These are phyloP conservation scores for Ficedula albicollis DNA, from an alignment of 2,797 vertebrate genomes.

Conservation along the genomic window DNA sequence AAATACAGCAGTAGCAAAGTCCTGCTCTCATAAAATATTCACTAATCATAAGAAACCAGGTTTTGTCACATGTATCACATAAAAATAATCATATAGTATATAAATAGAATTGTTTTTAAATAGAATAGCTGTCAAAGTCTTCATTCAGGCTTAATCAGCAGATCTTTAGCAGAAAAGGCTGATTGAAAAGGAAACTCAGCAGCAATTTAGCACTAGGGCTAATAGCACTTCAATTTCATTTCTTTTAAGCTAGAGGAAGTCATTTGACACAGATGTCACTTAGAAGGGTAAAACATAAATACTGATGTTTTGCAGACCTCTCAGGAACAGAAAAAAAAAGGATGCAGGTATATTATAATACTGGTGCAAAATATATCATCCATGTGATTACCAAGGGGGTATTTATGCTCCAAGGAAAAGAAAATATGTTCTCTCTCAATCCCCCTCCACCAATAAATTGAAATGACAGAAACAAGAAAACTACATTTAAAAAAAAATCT, in stretches of 20 bases:
- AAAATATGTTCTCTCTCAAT: not conserved
- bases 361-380: not conserved
- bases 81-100: conserved; percentile 35
- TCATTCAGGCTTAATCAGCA: conserved; percentile 35
- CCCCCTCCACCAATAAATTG: fast-evolving
- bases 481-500: not conserved
- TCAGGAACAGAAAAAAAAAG: not conserved
- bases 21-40: not conserved
- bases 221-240: conserved; percentile 54
- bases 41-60: not conserved
- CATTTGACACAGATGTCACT: conserved; percentile 16
- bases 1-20: not conserved
- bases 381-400: not conserved
- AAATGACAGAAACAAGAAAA: not conserved
- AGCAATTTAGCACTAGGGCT: conserved; percentile 37
- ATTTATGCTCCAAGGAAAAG: not conserved
- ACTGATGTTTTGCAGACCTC: not conserved
- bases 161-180: conserved; percentile 9
- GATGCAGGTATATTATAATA: not conserved
- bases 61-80: not conserved
- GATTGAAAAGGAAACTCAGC: conserved; percentile 30
- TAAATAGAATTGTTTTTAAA: conserved; percentile 53
- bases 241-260: conserved; percentile 28
- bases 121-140: conserved; percentile 35
- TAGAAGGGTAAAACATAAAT: conserved; percentile 5